Evolutionary conservation across 2,888 invertebrate species (phyloP).

Genomic region (Apodemia duryi): DNA sequence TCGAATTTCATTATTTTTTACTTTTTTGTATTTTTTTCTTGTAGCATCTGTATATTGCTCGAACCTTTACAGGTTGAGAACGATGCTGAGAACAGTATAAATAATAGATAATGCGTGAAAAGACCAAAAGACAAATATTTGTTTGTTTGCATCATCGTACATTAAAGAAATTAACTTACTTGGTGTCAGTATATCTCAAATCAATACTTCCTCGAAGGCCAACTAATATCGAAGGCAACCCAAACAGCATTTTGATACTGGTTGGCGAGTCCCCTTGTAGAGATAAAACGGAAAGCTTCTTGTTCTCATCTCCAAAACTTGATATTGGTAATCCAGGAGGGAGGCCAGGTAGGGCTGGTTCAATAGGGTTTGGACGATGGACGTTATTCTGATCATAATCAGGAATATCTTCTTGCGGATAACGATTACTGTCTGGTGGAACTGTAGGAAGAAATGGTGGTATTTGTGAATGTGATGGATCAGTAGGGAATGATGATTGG

Average conservation of each 20-base stretch:
- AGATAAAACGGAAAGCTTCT: constrained; percentile 75
- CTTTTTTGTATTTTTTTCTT: too few species aligned
- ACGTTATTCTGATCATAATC: constrained; percentile 61
- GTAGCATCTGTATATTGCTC: too few species aligned
- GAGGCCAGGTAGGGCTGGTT: constrained; percentile 38
- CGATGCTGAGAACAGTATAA: too few species aligned
- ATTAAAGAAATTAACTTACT: constrained; percentile 76
- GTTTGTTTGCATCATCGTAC: not conserved
- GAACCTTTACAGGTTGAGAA: too few species aligned
- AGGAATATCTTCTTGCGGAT: constrained; percentile 54
- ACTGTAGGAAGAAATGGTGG: constrained; percentile 65
- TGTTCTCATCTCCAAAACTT: constrained; percentile 57
- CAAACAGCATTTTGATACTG: constrained; percentile 89
- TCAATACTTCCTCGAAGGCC: constrained; percentile 93
- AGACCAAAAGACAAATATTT: too few species aligned
- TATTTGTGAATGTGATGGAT: constrained; percentile 38
- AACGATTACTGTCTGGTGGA: constrained; percentile 57
- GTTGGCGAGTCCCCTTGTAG: constrained; percentile 88
- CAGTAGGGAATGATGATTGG: constrained; percentile 39
- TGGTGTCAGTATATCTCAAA: constrained; percentile 88
- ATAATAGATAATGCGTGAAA: too few species aligned
- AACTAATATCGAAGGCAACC: constrained; percentile 89
- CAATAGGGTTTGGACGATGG: constrained; percentile 47
- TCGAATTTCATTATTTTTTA: too few species aligned
- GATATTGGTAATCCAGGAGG: constrained; percentile 52